Conservation (phyloP, 2,888 invertebrate genomes). For the Dusona sp. region DNA sequence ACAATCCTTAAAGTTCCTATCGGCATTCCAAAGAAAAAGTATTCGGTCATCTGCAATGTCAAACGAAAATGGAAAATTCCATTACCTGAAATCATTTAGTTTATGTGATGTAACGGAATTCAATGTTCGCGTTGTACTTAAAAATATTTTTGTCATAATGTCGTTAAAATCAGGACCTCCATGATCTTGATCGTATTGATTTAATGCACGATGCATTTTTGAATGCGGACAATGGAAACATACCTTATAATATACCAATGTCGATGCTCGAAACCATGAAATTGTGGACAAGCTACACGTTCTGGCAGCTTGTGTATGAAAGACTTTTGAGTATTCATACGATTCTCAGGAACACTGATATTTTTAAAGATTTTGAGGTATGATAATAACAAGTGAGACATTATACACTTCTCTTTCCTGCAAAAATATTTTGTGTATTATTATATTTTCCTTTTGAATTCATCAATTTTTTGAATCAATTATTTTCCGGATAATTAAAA, state of each 20-base stretch:
- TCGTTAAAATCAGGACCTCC: constrained; percentile 36
- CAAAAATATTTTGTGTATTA: background rate
- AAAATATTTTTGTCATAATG: constrained; percentile 3
- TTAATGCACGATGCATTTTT: constrained; percentile 72
- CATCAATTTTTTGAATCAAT: background rate
- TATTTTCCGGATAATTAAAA: background rate
- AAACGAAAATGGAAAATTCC: background rate
- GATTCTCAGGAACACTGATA: constrained; percentile 13
- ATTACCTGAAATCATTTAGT: background rate
- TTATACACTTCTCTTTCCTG: background rate
- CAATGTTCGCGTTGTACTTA: too few relatives aligned
- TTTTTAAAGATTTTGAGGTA: constrained; percentile 7
- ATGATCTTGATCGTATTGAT: constrained; percentile 63
- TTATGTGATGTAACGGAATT: background rate
- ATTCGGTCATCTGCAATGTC: background rate
- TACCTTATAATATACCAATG: constrained; percentile 62
- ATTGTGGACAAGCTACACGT: constrained; percentile 61
- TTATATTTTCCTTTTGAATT: background rate
- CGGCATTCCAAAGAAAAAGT: background rate
- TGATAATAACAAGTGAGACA: background rate
- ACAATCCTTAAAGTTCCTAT: too few relatives aligned
- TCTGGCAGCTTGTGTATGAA: constrained; percentile 67
- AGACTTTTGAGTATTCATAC: constrained; percentile 64
- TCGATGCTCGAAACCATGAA: constrained; percentile 68
- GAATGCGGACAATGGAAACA: constrained; percentile 60